phyloP scores from a whole-genome alignment of 2,113 vertebrate species.

The Colius striatus region DNA sequence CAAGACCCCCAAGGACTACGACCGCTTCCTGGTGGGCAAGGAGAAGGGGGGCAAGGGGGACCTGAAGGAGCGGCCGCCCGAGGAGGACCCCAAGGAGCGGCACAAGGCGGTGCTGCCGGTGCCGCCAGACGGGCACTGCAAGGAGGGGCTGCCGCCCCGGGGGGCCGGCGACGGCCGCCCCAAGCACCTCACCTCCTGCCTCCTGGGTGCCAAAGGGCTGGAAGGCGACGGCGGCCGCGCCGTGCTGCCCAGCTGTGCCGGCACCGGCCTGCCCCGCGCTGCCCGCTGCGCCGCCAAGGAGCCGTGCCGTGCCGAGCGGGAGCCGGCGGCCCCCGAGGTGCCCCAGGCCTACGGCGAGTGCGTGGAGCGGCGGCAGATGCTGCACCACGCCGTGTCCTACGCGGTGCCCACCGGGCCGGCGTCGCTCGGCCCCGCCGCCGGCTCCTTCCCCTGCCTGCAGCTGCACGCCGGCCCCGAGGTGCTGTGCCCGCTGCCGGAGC shows the following conservation, averaged over 20 bases:
- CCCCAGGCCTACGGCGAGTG: slow-evolving; percentile 90
- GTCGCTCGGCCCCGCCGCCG: slow-evolving; percentile 78
- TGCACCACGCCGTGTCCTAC: slow-evolving; percentile 90
- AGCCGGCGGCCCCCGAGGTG: slow-evolving; percentile 81
- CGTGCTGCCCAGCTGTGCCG: slow-evolving; percentile 84
- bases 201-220: slow-evolving; percentile 90
- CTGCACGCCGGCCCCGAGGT: slow-evolving; percentile 88
- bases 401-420: slow-evolving; percentile 83
- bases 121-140: slow-evolving; percentile 79
- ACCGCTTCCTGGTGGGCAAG: slow-evolving; percentile 80
- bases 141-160: slow-evolving; percentile 79
- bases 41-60: slow-evolving; percentile 81
- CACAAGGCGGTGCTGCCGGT: slow-evolving; percentile 84
- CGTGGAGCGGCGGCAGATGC: slow-evolving; percentile 88
- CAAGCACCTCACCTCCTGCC: slow-evolving; percentile 89
- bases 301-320: slow-evolving; percentile 58
- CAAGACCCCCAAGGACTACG: slow-evolving; percentile 89
- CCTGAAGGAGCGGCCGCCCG: slow-evolving; percentile 83
- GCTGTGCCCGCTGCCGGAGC: slow-evolving; percentile 89
- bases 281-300: slow-evolving; percentile 83
- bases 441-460: slow-evolving; percentile 92
- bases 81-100: slow-evolving; percentile 85
- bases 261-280: slow-evolving; percentile 75
- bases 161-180: slow-evolving; percentile 71
- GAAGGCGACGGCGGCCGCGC: slow-evolving; percentile 83